Evolutionary conservation across 2,888 invertebrate species (phyloP), one percentile per base, ranked within the genome.

Genomic region (Meandrusa payeni): DNA sequence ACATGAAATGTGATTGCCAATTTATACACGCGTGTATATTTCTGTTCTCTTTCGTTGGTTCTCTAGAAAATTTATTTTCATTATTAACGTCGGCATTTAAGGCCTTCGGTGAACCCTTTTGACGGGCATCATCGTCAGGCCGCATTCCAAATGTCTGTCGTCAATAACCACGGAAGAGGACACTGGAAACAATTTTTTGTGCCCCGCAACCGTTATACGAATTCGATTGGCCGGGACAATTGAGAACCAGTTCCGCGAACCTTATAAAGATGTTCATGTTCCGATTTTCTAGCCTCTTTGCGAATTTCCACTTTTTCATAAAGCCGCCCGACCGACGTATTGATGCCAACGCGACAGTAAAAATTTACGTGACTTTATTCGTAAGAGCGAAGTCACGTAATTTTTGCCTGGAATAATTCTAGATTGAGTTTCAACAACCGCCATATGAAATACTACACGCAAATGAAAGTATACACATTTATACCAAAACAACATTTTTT

Each of bases 281-380:
- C 76, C 81, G 71, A 83, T 86, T 86, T 82, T 83, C 85, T 85
- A 86, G 77, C 69, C 72, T 65, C 72, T 68, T 62, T 67, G 56
- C 55, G 51, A 46, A 64, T 71, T 71, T 67, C 70, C 69, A 70
- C 64, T 74, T 86, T 81, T 82, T 66, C 20, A 17, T 9, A n/a
- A n/a, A n/a, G n/a, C 10, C 55, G 46, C 41, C 50, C 54, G 57
- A 54, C 64, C 68, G 75, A 77, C 70, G 64, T 73, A 77, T 81
- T 68, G 78, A 78, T 86, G 85, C 80, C 83, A 81, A 75, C 76
- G 75, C 69, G 76, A 77, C 75, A 78, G 81, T 83, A 81, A 82
- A 80, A 76, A 72, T 79, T 72, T 52, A 76, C 69, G 69, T 76
- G 63, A 57, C 74, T 76, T 76, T 78, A 76, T 76, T 7, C 20